phyloP scores from a whole-genome alignment of 2,888 invertebrate genomes.

The Pterostichus niger region DNA sequence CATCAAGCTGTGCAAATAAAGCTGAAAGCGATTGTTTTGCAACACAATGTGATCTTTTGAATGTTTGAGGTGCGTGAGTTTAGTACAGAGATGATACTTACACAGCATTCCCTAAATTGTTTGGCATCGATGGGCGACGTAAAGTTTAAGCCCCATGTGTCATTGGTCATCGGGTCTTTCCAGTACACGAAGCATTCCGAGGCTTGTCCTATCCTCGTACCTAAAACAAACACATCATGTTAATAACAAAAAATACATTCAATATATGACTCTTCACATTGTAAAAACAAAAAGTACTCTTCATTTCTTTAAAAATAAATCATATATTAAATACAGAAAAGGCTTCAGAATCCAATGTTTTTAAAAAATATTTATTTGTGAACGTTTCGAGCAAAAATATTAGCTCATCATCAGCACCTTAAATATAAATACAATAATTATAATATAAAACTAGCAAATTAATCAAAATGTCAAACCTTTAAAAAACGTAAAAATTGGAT shows the following conservation, averaged over 20 bases:
- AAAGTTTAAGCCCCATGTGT: conserved; percentile 99
- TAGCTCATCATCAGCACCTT: too few relatives aligned
- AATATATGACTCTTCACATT: neutral
- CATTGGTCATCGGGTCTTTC: conserved; percentile 98
- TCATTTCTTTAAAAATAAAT: too few relatives aligned
- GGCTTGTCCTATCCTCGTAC: conserved; percentile 97
- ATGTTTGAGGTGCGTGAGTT: conserved; percentile 52
- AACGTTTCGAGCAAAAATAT: too few relatives aligned
- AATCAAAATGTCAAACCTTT: too few relatives aligned
- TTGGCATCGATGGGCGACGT: conserved; percentile 98
- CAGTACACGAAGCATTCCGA: conserved; percentile 99
- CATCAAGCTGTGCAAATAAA: conserved; percentile 60
- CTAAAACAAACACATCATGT: conserved; percentile 78
- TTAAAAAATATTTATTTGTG: too few relatives aligned
- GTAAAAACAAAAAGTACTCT: too few relatives aligned
- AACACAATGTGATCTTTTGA: conserved; percentile 66
- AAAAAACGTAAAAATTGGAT: too few relatives aligned
- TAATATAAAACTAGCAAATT: too few relatives aligned
- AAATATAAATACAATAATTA: too few relatives aligned
- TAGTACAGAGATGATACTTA: conserved; percentile 82
- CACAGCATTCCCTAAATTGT: conserved; percentile 97
- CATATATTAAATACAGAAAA: too few relatives aligned
- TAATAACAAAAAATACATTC: conserved; percentile 14
- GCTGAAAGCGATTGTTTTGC: conserved; percentile 58
- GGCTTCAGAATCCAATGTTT: too few relatives aligned